Conservation (phyloP, 1,140 invertebrate species). For the Streblospio benedicti region DNA sequence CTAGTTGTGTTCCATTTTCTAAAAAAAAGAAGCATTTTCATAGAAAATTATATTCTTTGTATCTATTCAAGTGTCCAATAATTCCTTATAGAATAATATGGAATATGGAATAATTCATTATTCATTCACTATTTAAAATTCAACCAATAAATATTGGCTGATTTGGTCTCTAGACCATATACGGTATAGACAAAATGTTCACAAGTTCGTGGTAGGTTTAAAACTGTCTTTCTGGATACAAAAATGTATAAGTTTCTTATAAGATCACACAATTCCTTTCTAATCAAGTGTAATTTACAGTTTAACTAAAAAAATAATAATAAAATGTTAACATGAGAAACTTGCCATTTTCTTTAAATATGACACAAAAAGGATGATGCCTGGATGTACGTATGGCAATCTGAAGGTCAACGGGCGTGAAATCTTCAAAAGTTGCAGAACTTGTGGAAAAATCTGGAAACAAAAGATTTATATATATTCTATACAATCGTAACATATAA, state of each 20-base stretch:
- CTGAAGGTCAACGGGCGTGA: neutral
- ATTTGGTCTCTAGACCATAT: neutral
- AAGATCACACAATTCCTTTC: neutral
- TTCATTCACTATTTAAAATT: no score
- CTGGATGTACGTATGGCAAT: neutral
- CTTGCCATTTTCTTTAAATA: neutral
- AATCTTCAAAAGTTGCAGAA: neutral
- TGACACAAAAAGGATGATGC: conserved; percentile 5
- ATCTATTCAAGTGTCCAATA: no score
- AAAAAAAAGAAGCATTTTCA: no score
- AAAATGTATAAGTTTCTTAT: neutral
- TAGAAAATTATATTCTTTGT: no score
- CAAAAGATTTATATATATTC: no score
- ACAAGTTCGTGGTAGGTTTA: neutral
- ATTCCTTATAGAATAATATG: no score
- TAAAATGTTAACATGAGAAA: neutral
- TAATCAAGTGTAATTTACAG: neutral
- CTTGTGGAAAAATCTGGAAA: no score
- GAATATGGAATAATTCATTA: no score
- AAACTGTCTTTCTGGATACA: neutral
- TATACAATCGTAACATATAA: no score
- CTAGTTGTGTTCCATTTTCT: no score
- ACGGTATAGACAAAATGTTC: neutral
- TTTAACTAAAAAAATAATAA: neutral
- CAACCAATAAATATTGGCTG: no score